These are phyloP conservation scores for Parnassius smintheus DNA, from an alignment of 2,888 invertebrate species.

Conservation along the genomic window DNA sequence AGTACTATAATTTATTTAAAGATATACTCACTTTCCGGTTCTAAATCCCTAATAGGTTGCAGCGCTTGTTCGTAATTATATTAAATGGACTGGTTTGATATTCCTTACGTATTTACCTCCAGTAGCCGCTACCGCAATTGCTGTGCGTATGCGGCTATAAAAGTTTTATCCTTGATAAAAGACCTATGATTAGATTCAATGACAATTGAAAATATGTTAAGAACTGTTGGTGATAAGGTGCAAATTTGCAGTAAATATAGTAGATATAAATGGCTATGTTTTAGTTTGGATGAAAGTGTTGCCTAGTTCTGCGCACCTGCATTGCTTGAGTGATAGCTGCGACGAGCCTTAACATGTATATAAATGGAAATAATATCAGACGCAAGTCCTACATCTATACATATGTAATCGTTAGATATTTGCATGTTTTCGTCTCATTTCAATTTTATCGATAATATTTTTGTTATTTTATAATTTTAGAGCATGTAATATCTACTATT, in stretches of 20 bases:
- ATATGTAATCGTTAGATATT: conserved; percentile 9
- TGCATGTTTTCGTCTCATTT: no score
- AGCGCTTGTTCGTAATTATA: conserved; percentile 21
- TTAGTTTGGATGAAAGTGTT: conserved; percentile 31
- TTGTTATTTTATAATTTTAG: no score
- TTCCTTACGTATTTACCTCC: conserved; percentile 54
- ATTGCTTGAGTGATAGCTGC: conserved; percentile 53
- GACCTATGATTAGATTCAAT: conserved; percentile 3
- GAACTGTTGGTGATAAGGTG: not conserved
- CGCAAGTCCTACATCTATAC: conserved; percentile 21
- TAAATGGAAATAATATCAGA: conserved; percentile 40
- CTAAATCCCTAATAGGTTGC: conserved; percentile 11
- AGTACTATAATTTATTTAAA: conserved; percentile 18
- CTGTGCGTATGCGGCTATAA: conserved; percentile 48
- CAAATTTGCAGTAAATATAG: conserved; percentile 12
- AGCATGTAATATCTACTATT: no score
- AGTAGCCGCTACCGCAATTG: conserved; percentile 55
- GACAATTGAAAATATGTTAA: conserved; percentile 19
- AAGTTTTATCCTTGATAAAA: conserved; percentile 37
- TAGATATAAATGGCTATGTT: conserved; percentile 35
- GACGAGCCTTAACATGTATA: conserved; percentile 49
- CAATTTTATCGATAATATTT: no score
- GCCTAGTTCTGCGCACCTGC: conserved; percentile 55
- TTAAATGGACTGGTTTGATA: conserved; percentile 47
- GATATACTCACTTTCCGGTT: conserved; percentile 8